Evolutionary conservation across 2,888 invertebrate species (phyloP).

Genomic region (Drosophila macrospina): DNA sequence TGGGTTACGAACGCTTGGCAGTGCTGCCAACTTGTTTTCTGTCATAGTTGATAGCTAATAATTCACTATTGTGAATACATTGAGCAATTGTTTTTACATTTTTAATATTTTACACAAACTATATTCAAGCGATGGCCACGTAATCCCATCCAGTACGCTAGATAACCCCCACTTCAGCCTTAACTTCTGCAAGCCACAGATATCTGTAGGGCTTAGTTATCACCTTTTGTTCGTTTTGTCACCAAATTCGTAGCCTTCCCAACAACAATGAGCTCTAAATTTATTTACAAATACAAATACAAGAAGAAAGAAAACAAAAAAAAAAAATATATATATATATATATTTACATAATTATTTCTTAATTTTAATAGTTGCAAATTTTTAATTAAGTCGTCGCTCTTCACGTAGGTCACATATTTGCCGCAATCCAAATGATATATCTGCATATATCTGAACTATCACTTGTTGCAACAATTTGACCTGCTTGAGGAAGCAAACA

Average conservation of each 20-base stretch:
- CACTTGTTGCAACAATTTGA: slow-evolving; percentile 41
- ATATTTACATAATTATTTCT: slow-evolving; percentile 59
- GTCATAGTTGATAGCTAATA: slow-evolving; percentile 8
- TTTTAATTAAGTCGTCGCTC: slow-evolving; percentile 44
- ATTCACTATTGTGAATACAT: slow-evolving; percentile 2
- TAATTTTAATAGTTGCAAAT: slow-evolving; percentile 76
- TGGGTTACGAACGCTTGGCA: neutral
- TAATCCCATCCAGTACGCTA: neutral
- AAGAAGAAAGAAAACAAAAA: too few species aligned
- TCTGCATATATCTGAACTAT: neutral
- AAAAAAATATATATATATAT: slow-evolving; percentile 20
- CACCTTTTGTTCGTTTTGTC: slow-evolving; percentile 9
- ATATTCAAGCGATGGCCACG: neutral
- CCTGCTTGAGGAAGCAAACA: slow-evolving; percentile 29
- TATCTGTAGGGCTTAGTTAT: slow-evolving; percentile 44
- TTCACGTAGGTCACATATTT: slow-evolving; percentile 33
- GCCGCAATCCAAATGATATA: slow-evolving; percentile 10
- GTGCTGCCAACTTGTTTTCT: slow-evolving; percentile 3
- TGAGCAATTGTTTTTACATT: neutral
- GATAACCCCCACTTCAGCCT: slow-evolving; percentile 26
- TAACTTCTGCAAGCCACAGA: slow-evolving; percentile 46
- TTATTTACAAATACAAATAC: slow-evolving; percentile 37
- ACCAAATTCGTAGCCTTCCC: slow-evolving; percentile 30
- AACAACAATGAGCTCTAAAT: slow-evolving; percentile 43
- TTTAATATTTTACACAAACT: neutral